Conservation (phyloP, 2,797 vertebrate genomes). For the Danio albolineatus region DNA sequence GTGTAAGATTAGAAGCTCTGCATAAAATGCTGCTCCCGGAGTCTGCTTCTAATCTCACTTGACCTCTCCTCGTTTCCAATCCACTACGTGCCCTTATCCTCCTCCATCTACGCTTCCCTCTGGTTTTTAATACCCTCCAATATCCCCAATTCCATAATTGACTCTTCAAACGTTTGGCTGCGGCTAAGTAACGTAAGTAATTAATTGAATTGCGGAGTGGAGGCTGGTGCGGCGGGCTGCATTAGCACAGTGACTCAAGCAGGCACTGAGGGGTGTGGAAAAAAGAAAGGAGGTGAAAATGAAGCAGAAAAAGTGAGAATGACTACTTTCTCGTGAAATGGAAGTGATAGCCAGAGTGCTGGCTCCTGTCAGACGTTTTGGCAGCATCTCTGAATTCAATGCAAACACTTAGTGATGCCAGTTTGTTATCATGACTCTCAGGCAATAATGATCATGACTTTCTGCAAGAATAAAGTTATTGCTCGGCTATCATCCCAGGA, state of each 20-base stretch:
- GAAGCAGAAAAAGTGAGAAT: slow-evolving; percentile 60
- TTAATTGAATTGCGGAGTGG: slow-evolving; percentile 50
- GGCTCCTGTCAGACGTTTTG: slow-evolving; percentile 15
- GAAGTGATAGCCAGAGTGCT: slow-evolving; percentile 29
- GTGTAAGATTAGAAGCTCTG: not conserved
- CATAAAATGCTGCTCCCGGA: slow-evolving; percentile 18
- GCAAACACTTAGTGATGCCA: not conserved
- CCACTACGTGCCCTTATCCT: slow-evolving; percentile 28
- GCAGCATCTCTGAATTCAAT: slow-evolving; percentile 11
- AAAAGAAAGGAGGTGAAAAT: slow-evolving; percentile 54
- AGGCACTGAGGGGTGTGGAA: slow-evolving; percentile 20
- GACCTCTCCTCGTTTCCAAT: slow-evolving; percentile 28
- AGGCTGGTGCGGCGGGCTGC: slow-evolving; percentile 6
- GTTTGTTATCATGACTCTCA: not conserved
- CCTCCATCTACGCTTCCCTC: slow-evolving; percentile 27
- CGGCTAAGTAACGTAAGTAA: slow-evolving; percentile 17
- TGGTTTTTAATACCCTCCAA: slow-evolving; percentile 39
- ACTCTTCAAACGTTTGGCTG: slow-evolving; percentile 35
- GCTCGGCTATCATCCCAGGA: not conserved
- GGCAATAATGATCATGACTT: not conserved
- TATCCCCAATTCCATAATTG: slow-evolving; percentile 40
- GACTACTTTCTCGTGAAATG: slow-evolving; percentile 19
- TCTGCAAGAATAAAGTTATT: not conserved
- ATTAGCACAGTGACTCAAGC: slow-evolving; percentile 34
- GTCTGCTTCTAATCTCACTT: slow-evolving; percentile 33